Conservation (phyloP, 1,140 invertebrate genomes). For the Drosophila ambigua region DNA sequence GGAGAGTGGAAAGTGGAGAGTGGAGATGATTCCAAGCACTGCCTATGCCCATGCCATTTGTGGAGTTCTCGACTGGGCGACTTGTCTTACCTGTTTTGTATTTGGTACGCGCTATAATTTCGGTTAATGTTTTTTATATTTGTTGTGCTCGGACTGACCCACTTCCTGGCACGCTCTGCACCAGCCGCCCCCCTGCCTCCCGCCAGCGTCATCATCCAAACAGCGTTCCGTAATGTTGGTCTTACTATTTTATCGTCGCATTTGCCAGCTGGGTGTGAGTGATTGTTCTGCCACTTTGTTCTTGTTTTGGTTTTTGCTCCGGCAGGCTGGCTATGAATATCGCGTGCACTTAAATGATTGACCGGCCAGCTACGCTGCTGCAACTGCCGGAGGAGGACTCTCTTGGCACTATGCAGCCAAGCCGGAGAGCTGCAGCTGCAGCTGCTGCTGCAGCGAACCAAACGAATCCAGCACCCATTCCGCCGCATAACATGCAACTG, state of each 20-base stretch:
- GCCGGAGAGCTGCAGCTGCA: conserved; percentile 8
- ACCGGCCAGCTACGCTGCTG: conserved; percentile 36
- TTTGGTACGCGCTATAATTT: conserved; percentile 71
- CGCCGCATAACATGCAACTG: conserved; percentile 54
- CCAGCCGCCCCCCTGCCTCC: background rate
- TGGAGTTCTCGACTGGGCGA: no score
- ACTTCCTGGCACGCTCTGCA: conserved; percentile 66
- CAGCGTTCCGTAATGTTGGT: conserved; percentile 40
- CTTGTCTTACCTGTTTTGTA: background rate
- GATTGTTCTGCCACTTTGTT: conserved; percentile 27
- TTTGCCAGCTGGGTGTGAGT: conserved; percentile 61
- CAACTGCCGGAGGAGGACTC: conserved; percentile 38
- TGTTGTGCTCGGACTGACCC: conserved; percentile 60
- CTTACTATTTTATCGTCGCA: conserved; percentile 57
- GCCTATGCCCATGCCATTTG: no score
- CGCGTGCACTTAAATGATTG: conserved; percentile 82
- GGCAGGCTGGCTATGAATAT: conserved; percentile 44
- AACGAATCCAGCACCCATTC: conserved; percentile 3
- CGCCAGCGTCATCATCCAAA: conserved; percentile 37
- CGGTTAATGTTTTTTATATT: conserved; percentile 80
- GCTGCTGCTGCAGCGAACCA: conserved; percentile 16
- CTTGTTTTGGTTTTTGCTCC: conserved; percentile 34
- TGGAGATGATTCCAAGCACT: no score
- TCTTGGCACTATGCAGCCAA: conserved; percentile 36
- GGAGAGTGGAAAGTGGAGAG: conserved; percentile 6